phyloP scores from a whole-genome alignment of 2,797 vertebrate genomes.

The Fistularia commersonii region DNA sequence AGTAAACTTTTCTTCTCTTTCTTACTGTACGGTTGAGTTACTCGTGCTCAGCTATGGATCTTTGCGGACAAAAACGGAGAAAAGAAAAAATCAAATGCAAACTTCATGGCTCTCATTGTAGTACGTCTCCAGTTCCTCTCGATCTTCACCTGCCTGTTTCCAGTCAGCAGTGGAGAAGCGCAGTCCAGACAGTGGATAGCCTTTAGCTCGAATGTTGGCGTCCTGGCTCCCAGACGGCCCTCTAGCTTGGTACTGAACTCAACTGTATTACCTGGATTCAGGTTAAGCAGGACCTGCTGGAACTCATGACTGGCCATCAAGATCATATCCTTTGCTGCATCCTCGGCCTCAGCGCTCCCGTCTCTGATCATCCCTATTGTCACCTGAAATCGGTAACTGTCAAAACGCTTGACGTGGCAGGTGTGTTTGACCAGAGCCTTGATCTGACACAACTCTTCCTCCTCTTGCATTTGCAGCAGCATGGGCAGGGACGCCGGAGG shows the following conservation, averaged over 20 bases:
- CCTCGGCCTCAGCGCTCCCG: slow-evolving; percentile 58
- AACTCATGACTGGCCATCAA: slow-evolving; percentile 93
- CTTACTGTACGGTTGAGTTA: neutral
- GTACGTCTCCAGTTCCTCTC: slow-evolving; percentile 90
- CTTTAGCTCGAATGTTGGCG: slow-evolving; percentile 91
- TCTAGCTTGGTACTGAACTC: slow-evolving; percentile 95
- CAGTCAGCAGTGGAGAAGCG: slow-evolving; percentile 74
- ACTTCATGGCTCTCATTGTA: slow-evolving; percentile 83
- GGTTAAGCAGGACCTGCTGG: slow-evolving; percentile 82
- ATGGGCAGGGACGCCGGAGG: slow-evolving; percentile 10
- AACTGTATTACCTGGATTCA: slow-evolving; percentile 85
- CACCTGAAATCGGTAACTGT: slow-evolving; percentile 91
- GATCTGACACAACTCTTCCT: slow-evolving; percentile 89
- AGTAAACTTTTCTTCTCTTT: neutral
- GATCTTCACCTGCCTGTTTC: slow-evolving; percentile 87
- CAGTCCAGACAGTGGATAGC: slow-evolving; percentile 94
- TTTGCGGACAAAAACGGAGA: slow-evolving; percentile 88
- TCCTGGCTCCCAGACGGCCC: slow-evolving; percentile 87
- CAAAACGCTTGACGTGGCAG: slow-evolving; percentile 93
- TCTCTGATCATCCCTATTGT: slow-evolving; percentile 82
- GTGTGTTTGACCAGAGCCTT: slow-evolving; percentile 84
- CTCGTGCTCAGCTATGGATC: slow-evolving; percentile 50
- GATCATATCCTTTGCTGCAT: slow-evolving; percentile 85
- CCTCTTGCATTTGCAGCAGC: slow-evolving; percentile 69
- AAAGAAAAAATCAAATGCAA: slow-evolving; percentile 97